These are phyloP conservation scores for Sturnira hondurensis DNA, from an alignment of 2,113 vertebrate genomes.

Conservation along the genomic window DNA sequence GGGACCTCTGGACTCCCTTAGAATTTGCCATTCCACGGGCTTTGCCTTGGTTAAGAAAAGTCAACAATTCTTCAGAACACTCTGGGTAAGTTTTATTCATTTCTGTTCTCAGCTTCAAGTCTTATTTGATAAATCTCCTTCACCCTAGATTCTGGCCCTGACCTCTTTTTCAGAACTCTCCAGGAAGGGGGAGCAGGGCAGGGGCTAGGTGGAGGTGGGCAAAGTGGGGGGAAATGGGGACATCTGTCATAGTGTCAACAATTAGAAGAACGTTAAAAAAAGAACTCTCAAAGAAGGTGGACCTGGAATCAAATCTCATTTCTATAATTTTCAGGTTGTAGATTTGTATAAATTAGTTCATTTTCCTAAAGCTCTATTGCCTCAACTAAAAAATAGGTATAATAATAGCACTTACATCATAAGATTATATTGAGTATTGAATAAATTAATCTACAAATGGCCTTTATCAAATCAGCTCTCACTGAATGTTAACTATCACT, in stretches of 20 bases:
- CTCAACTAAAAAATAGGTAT: not conserved
- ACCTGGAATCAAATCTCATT: not conserved
- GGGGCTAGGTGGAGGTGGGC: too few species aligned
- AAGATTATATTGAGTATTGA: not conserved
- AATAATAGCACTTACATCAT: not conserved
- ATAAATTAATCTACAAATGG: not conserved
- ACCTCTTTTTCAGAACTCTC: not conserved
- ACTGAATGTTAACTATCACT: not conserved
- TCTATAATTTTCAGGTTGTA: not conserved
- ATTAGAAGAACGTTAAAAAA: too few species aligned
- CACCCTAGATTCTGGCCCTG: not conserved
- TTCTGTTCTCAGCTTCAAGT: not conserved
- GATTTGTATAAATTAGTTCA: not conserved
- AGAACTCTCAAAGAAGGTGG: not conserved
- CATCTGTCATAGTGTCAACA: too few species aligned
- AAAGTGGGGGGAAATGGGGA: too few species aligned
- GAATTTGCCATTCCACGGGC: not conserved
- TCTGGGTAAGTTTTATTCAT: not conserved
- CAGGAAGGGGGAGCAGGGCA: not conserved
- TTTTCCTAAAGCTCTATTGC: slow-evolving; percentile 1
- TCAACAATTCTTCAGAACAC: not conserved
- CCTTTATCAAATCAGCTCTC: not conserved
- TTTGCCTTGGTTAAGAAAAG: not conserved
- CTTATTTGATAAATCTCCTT: not conserved
- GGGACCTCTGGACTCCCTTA: not conserved